Evolutionary conservation across 2,888 invertebrate species (phyloP).

Genomic region (Drosophila aldrichi): DNA sequence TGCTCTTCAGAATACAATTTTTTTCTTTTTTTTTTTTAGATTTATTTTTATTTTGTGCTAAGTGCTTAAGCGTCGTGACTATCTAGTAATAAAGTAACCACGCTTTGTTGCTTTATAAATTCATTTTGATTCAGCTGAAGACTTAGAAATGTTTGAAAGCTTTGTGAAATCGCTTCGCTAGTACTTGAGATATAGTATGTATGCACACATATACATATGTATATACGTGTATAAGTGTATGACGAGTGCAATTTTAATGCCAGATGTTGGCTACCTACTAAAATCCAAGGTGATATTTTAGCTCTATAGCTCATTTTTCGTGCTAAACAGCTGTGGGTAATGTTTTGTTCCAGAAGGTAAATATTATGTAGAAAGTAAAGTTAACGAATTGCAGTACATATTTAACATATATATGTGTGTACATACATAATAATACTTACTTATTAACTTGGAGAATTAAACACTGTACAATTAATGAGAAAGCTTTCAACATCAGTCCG

Average conservation of each 20-base stretch:
- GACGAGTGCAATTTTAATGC: not conserved
- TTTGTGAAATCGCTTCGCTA: conserved; percentile 1
- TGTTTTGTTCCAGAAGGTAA: too few relatives aligned
- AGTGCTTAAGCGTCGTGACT: conserved; percentile 2
- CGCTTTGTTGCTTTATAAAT: not conserved
- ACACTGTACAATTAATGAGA: not conserved
- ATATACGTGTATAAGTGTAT: not conserved
- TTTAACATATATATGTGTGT: not conserved
- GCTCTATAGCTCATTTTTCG: not conserved
- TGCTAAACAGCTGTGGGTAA: not conserved
- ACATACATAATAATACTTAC: not conserved
- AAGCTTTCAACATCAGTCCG: not conserved
- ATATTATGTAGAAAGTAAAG: too few relatives aligned
- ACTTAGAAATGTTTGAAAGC: conserved; percentile 3
- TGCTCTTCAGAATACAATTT: conserved; percentile 3
- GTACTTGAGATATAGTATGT: not conserved
- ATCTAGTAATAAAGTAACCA: not conserved
- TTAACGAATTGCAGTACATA: too few relatives aligned
- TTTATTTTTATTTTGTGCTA: conserved; percentile 3
- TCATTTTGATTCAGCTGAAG: not conserved
- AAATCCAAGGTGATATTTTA: not conserved
- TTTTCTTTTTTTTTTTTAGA: not conserved
- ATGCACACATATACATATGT: not conserved
- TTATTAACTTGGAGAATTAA: not conserved
- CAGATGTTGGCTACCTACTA: not conserved